Base-by-base conservation (phyloP, 2,797 vertebrate genomes). In the Eulemur coronatus region DNA sequence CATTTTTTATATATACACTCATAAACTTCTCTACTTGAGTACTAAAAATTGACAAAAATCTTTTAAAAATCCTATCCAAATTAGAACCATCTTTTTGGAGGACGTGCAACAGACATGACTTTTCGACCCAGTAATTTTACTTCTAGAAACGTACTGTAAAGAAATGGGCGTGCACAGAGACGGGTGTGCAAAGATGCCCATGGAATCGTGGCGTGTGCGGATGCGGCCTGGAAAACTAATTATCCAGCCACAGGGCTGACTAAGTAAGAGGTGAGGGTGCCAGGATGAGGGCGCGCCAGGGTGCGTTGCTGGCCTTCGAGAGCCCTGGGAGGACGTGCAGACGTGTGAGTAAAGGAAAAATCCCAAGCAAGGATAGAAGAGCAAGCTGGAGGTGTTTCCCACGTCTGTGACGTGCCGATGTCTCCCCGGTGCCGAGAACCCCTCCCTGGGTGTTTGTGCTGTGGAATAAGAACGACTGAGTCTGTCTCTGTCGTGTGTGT, bases 401-500 rank as follows among this genome's bases (percentile, higher is more conserved):
- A 7, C 22, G 4, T 22, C 72, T 8, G 35, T 46, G 87, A 65
- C 72, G n/a, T 18, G 0, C 28, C 0, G 0, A 41, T 0, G 3
- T 46, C 48, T 61, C 59, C 73, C 50, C 3, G 0, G 8, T 14
- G 50, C 59, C 22, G 1, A 78, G 73, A 84, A 69, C 28, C 59
- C 20, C 26, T 65, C 8, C 1, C 1, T 11, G 30, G 38, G 1
- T 10, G 12, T 5, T 70, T 75, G 55, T 69, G 80, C 41, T 69
- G 9, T 30, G 43, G 35, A 69, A 76, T 52, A 35, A 52, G 76
- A 59, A 65, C 22, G 20, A 12, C 43, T 0, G 41, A 75, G 26
- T 41, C 59, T 24, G 7, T 69, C n/a, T 86, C 50, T 52, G 1
- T 6, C 4, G 14, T 8, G 8, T 9, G 7, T 3, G 2, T 11